These are phyloP conservation scores for Gallinago paraguaiae DNA, from an alignment of 2,113 vertebrate genomes.

Conservation along the genomic window DNA sequence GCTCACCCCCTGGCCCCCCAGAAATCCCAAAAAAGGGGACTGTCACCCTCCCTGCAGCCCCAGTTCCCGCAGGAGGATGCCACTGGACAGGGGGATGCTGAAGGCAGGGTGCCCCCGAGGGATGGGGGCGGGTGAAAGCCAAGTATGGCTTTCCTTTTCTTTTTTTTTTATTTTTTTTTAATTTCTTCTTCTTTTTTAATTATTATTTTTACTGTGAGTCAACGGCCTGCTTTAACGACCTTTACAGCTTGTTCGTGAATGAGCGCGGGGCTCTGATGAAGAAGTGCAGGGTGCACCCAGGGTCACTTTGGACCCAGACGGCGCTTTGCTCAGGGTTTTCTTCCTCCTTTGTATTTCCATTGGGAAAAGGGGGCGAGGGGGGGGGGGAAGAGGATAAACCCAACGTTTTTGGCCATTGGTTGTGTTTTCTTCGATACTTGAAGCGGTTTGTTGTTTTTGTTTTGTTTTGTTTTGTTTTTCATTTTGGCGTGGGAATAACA, in stretches of 20 bases:
- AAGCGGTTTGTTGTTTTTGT: slow-evolving; percentile 11
- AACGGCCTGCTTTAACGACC: not conserved
- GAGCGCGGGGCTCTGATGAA: not conserved
- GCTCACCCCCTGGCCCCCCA: not conserved
- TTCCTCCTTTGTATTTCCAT: slow-evolving; percentile 44
- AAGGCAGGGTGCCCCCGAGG: not conserved
- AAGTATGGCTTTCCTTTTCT: not conserved
- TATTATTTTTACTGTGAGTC: slow-evolving; percentile 3
- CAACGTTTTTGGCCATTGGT: slow-evolving; percentile 11
- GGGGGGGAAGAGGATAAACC: slow-evolving; percentile 3
- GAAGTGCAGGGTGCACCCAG: not conserved
- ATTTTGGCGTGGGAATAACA: not conserved
- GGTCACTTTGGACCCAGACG: not conserved
- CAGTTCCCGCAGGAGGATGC: fast-evolving
- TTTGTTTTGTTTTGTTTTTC: not conserved
- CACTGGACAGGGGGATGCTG: not conserved
- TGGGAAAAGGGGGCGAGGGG: not conserved
- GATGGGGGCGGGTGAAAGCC: not conserved
- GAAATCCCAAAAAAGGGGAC: not conserved
- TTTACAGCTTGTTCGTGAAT: not conserved
- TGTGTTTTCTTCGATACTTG: slow-evolving; percentile 54
- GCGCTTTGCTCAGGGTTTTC: slow-evolving; percentile 66
- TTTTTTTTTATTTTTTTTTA: not conserved
- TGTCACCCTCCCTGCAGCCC: fast-evolving
- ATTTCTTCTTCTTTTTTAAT: not conserved